Base-by-base conservation (phyloP, 2,113 vertebrate species). In the Semicossyphus pulcher region DNA sequence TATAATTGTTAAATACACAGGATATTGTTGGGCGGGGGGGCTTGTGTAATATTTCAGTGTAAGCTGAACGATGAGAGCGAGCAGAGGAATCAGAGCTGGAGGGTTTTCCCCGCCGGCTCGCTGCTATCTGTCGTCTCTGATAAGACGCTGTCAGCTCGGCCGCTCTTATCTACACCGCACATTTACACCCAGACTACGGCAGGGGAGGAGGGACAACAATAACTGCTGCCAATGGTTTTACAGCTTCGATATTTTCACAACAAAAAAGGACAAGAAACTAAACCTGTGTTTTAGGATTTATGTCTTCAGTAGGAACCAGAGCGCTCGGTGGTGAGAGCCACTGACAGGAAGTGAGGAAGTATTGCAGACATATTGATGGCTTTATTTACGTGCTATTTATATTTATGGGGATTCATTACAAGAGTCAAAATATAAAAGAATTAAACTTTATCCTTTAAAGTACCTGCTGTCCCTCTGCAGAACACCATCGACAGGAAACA, bases 91-190 rank as follows among this genome's bases (percentile, higher is more conserved):
- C 61, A 31, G 59, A 65, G 72, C 34, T 49, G 9, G 49, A 70
- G 49, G 58, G 29, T 56, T 73, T 69, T 53, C 69, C 52, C 45
- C 32, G 31, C 52, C 20, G 56, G 23, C 61, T 56, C n/a, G 6
- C 41, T 18, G 28, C 76, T 80, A 86, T 86, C 84, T 42, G 72
- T 37, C 31, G 47, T 66, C 61, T 63, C 28, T 58, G 86, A 88
- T 88, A 85, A 85, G 65, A 75, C 21, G 29, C 76, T 79, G 80
- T 84, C 84, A 77, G 62, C 86, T 80, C 34, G 4, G 44, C 32
- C 0, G 7, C 71, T 59, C 63, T 74, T 86, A 88, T 88, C 86
- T 78, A 16, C 47, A 36, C 80, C 39, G 47, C 86, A 85, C 86
- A 81, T 89, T 86, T 78, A 80, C 87, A 78, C 71, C 74, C 59